Evolutionary conservation across 1,140 invertebrate genomes (phyloP).

Genomic region (Drosophila elegans): DNA sequence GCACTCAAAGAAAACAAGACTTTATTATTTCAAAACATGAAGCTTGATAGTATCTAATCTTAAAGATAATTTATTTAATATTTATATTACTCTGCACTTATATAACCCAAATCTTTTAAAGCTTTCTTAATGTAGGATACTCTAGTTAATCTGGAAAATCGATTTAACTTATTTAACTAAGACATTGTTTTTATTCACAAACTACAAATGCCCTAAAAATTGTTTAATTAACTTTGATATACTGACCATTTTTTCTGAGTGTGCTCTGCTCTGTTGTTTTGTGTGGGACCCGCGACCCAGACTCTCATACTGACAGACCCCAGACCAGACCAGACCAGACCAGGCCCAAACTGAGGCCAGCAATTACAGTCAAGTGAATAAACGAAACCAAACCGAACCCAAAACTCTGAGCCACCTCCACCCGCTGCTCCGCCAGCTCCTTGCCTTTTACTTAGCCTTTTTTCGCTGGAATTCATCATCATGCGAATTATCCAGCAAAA

Average conservation of each 20-base stretch:
- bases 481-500: conserved; percentile 69
- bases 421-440: conserved; percentile 14
- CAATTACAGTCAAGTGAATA: conserved; percentile 78
- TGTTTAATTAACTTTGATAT: no score
- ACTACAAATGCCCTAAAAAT: background rate
- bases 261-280: conserved; percentile 28
- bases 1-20: background rate
- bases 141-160: no score
- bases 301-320: conserved; percentile 24
- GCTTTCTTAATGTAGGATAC: no score
- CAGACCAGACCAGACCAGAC: conserved; percentile 26
- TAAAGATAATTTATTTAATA: no score
- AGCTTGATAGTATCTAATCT: no score
- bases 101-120: no score
- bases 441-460: conserved; percentile 71
- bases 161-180: no score
- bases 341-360: conserved; percentile 44
- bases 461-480: conserved; percentile 82
- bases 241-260: background rate
- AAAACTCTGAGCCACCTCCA: conserved; percentile 17
- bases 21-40: no score
- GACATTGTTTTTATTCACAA: no score
- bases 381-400: conserved; percentile 48
- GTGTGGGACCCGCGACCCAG: conserved; percentile 62
- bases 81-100: no score